Base-by-base conservation (phyloP, 1,140 invertebrate species). In the Trigoniulus corallinus region DNA sequence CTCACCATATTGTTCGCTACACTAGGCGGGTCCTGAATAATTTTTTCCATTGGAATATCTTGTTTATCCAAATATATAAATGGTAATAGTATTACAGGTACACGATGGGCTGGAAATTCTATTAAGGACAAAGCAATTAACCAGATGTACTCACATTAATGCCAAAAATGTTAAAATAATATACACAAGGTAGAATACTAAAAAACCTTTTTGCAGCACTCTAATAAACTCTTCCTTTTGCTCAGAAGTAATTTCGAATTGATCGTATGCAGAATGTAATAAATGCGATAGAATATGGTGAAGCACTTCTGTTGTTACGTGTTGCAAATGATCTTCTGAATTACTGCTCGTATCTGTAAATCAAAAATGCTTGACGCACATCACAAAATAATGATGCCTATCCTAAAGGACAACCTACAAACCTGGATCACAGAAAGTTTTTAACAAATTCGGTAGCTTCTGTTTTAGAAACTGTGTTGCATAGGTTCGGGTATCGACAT, bases 41-140 rank as follows among this genome's bases (percentile, higher is more conserved):
- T 61, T 60, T 73, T 74, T 44, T 76, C 74, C 48, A 81, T 73
- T 48, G 78, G 72, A 58, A 78, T 73, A 68, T 88, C 82, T 59
- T 78, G 74, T 61, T 79, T 76, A 65, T 68, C 62, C 51, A 82
- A 77, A 68, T 92, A 93, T 40, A 93, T 70, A 41, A 89, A 71
- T 63, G 88, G 88, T 59, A 83, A 80, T 57, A 95, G 68, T 56
- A 93, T 79, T 60, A 89, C 80, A 54, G 88, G 88, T 52, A 88
- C 85, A 57, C 81, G 73, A 59, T 87, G 83, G 54, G 79, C 77
- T 26, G 87, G 84, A 74, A 91, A 92, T 64, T 93, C 88, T 69
- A 53, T 7, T 58, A 57, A 37, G 39, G 48, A 50, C 55, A 51
- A 23, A 53, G 42, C 7, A 44, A 7, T 24, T 34, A 34, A 7